Evolutionary conservation across 2,888 invertebrate genomes (phyloP), one percentile per base, ranked within the genome.

Genomic region (Heteromurus nitidus): DNA sequence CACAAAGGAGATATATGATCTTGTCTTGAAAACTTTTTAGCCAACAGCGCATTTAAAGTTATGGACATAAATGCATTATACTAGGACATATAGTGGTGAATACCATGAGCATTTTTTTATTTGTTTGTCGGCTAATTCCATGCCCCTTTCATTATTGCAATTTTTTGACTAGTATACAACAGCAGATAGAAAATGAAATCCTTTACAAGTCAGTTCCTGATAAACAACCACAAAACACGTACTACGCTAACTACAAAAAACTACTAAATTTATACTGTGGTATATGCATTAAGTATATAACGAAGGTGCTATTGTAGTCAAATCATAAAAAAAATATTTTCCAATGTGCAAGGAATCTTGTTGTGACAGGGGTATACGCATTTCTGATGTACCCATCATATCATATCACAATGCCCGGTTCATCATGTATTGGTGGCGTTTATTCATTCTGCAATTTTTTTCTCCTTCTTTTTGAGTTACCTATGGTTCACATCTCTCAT

Each of bases 81-180:
- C n/a, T n/a, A n/a, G n/a, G n/a, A n/a, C n/a, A n/a, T n/a, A n/a
- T n/a, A n/a, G n/a, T n/a, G n/a, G n/a, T n/a, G n/a, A n/a, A 7
- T 26, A 58, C 26, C 58, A 58, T 7, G 58, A n/a, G n/a, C n/a
- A 2, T 58, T 36, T 36, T 58, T 58, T 26, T 58, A 28, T 24
- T 58, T 58, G 58, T 58, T 58, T 58, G 58, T 58, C 58, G 58
- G 58, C 58, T 58, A 58, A 58, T 58, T 58, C 26, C 58, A 58
- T 26, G 11, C 58, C 58, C 24, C 26, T 22, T 58, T n/a, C n/a
- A 58, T 58, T 24, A 58, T 58, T 58, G 58, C 58, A 58, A 58
- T 58, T 53, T n/a, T 2, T 50, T 18, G 50, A 50, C n/a, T 50
- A n/a, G n/a, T n/a, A n/a, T n/a, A n/a, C n/a, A n/a, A 58, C 20